Base-by-base conservation (phyloP, 37 sponge, comb jelly and placozoan genomes). In the Diacarnus erythraeanus region DNA sequence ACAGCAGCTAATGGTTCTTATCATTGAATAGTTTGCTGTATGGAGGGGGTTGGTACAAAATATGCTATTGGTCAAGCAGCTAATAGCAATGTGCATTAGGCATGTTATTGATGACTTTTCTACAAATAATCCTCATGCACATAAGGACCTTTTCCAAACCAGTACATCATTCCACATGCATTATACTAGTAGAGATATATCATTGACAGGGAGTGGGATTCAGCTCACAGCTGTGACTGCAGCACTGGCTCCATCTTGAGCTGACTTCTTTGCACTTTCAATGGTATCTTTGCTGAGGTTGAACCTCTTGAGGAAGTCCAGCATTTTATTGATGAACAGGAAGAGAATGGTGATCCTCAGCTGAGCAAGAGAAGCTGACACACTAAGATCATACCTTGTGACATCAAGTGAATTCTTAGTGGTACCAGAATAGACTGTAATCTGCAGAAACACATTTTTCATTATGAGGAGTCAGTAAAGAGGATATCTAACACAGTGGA, bases 291-390 rank as follows among this genome's bases (percentile, higher is more conserved):
- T 30, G 56, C 72, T 64, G 18, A 85, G 3, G 4, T 72, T 34
- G 33, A 82, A 43, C 74, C 43, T 8, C 64, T 82, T 72, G 33
- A 72, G 10, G 74, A 37, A 77, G 57, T 8, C 44, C 44, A 77
- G 37, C 37, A 87, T 2, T 0, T 74, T 64, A 41, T 71, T 78
- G 26, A 83, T 39, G 61, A 88, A 83, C n/a, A 78, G 72, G 59
- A 72, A 78, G 42, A 83, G 66, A 54, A 72, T 35, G 21, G 57
- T 42, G 15, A 88, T 29, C 64, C 60, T 71, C 29, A 88, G 29
- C 56, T 58, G 72, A 38, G 39, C 71, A 2, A 88, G 65, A 39
- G 65, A 30, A 18, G 66, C 74, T 8, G 40, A 38, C 33, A 86
- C 60, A 69, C 42, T 38, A 22, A 86, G 42, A 69, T 86, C 76